A percentile compares a stretch with the other conserved stretches of the same genome.
These are phyloP conservation scores for Pecten maximus DNA, from an alignment of 2,888 invertebrate genomes.

Conservation along the genomic window DNA sequence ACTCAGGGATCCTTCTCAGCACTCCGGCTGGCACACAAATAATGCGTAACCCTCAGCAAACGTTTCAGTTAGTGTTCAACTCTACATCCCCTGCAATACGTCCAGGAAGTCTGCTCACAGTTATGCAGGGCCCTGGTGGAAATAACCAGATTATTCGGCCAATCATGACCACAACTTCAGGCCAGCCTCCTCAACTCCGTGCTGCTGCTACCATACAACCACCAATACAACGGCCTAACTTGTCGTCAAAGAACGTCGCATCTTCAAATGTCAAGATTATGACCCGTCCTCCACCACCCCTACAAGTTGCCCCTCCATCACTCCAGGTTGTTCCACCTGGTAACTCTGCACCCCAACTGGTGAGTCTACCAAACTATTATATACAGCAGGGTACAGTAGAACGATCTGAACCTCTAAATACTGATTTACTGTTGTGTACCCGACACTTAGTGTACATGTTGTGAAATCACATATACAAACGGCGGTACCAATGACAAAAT, in stretches of 20 bases:
- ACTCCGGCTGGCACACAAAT: conserved; percentile 59
- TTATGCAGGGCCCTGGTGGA: conserved; percentile 48
- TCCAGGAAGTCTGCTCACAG: conserved; percentile 63
- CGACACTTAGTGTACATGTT: no score
- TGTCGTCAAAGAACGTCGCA: background rate
- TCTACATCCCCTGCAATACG: conserved; percentile 60
- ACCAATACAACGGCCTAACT: conserved; percentile 37
- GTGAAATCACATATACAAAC: no score
- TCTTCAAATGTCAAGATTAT: conserved; percentile 30
- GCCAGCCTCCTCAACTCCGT: conserved; percentile 24
- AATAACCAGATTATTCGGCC: conserved; percentile 37
- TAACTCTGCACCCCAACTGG: background rate
- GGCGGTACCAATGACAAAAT: no score
- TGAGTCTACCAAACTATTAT: background rate
- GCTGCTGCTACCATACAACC: conserved; percentile 23
- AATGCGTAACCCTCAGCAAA: conserved; percentile 45
- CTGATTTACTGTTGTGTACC: no score
- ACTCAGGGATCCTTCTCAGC: conserved; percentile 56
- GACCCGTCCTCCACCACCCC: conserved; percentile 57
- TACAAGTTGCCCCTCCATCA: conserved; percentile 55
- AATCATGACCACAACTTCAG: conserved; percentile 39
- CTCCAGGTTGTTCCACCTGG: background rate
- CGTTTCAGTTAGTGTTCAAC: conserved; percentile 68
- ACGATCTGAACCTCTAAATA: no score
- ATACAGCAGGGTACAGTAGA: no score